phyloP scores from a whole-genome alignment of 1,140 invertebrate species.

The Caligus rogercresseyi region DNA sequence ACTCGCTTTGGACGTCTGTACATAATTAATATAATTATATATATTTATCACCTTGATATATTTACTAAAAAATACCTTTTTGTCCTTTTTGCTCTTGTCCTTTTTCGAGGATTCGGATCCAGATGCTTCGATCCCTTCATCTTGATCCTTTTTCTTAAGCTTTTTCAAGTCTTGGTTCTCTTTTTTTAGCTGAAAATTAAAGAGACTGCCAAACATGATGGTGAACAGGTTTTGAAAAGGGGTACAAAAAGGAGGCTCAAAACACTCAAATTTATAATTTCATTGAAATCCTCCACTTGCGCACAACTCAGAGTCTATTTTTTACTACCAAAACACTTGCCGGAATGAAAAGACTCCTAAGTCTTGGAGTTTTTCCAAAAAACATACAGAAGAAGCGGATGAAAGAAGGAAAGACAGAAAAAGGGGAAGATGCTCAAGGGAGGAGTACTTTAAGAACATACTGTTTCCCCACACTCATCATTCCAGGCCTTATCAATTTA shows the following conservation, averaged over 20 bases:
- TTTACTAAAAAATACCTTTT: neutral
- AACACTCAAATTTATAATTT: too few species aligned
- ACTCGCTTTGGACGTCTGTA: neutral
- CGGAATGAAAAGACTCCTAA: neutral
- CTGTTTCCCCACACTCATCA: too few species aligned
- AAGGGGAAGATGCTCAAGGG: too few species aligned
- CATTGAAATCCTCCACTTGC: too few species aligned
- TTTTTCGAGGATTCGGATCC: neutral
- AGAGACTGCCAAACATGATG: constrained; percentile 6
- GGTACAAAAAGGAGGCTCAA: too few species aligned
- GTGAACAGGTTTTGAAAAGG: neutral
- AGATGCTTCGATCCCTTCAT: neutral
- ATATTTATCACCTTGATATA: neutral
- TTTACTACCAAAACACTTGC: neutral
- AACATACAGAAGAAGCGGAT: too few species aligned
- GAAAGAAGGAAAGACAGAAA: too few species aligned
- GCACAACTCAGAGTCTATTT: too few species aligned
- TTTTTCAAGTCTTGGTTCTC: neutral
- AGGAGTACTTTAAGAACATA: too few species aligned
- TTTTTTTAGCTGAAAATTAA: constrained; percentile 7
- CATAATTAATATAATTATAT: neutral
- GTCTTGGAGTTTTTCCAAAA: too few species aligned
- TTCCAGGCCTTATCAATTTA: too few species aligned
- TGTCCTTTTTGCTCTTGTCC: neutral
- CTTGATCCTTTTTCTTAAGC: neutral